Conservation (phyloP, 2,888 invertebrate species). For the Drosophila recens region DNA sequence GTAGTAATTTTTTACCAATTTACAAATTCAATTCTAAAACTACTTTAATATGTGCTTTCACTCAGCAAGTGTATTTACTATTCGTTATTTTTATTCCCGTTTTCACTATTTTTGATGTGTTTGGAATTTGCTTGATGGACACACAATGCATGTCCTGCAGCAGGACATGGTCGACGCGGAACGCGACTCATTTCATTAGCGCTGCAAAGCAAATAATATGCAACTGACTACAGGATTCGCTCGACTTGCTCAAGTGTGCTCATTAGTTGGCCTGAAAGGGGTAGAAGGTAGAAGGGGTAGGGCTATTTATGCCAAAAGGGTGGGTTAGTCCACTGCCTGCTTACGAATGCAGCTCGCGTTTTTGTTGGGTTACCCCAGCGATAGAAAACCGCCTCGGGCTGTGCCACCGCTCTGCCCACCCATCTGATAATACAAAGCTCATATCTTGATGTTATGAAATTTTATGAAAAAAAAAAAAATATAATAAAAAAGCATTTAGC, state of each 20-base stretch:
- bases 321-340: constrained; percentile 46
- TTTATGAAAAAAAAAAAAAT: constrained; percentile 31
- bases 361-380: constrained; percentile 25
- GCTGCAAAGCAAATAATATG: constrained; percentile 58
- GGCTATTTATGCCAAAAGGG: constrained; percentile 17
- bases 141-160: constrained; percentile 68
- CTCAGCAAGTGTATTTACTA: constrained; percentile 35
- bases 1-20: too few species aligned
- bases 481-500: constrained; percentile 36
- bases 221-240: constrained; percentile 49
- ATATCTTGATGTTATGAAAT: constrained; percentile 76
- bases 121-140: constrained; percentile 72
- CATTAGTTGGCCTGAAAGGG: constrained; percentile 59
- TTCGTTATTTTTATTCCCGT: constrained; percentile 4
- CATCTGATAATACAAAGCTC: constrained; percentile 73
- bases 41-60: not conserved
- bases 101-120: constrained; percentile 12
- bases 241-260: constrained; percentile 69
- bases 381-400: constrained; percentile 26
- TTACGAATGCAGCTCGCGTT: constrained; percentile 52
- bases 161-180: constrained; percentile 48
- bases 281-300: constrained; percentile 4
- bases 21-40: too few species aligned
- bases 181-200: constrained; percentile 60
- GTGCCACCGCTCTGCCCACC: constrained; percentile 17